These are phyloP conservation scores for Bucorvus abyssinicus DNA, from an alignment of 2,797 vertebrate species.

Conservation along the genomic window DNA sequence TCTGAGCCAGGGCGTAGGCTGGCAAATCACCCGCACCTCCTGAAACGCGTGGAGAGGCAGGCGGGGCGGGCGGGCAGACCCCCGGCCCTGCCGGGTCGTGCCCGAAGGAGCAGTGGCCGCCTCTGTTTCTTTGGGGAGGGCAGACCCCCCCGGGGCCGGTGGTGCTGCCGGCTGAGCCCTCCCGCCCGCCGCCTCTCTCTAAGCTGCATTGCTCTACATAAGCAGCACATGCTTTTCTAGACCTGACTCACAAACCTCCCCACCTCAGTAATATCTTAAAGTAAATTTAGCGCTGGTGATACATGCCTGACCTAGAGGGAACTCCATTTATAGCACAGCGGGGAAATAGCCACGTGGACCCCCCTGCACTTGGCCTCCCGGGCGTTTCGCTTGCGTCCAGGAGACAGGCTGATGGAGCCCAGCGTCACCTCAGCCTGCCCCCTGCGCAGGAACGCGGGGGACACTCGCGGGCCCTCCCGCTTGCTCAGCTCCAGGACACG, in stretches of 20 bases:
- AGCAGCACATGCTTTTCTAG: conserved; percentile 23
- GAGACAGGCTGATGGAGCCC: background rate
- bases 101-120: background rate
- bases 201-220: conserved; percentile 4
- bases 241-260: conserved; percentile 53
- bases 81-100: background rate
- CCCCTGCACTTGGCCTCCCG: background rate
- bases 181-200: background rate
- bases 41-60: background rate
- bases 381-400: background rate
- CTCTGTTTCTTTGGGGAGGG: background rate
- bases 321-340: conserved; percentile 21
- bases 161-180: background rate
- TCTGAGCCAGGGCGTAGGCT: background rate
- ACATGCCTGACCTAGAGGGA: conserved; percentile 58
- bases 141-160: background rate
- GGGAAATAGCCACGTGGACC: background rate
- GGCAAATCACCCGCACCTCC: background rate
- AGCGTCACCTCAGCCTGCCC: rapidly evolving
- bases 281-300: conserved; percentile 59
- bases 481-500: background rate
- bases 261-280: conserved; percentile 37
- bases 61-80: background rate
- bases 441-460: rapidly evolving
- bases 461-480: background rate